Evolutionary conservation across 2,113 vertebrate species (phyloP), one percentile per base, ranked within the genome.

Genomic region (Balaenoptera acutorostrata): DNA sequence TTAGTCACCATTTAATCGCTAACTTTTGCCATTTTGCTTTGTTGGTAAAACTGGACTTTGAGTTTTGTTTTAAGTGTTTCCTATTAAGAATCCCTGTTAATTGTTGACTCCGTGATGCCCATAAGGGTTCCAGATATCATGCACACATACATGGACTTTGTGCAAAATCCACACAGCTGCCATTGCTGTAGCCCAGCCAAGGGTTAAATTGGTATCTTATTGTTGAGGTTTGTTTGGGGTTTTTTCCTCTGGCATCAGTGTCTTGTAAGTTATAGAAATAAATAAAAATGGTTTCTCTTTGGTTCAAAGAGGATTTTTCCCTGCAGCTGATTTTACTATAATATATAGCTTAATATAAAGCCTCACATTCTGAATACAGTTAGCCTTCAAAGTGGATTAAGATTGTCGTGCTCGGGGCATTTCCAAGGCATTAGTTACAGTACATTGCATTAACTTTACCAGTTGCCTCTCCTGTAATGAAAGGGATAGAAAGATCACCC

Each of bases 331-430:
- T 96, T 88, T 96, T 86, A 49, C 90, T 68, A 10, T 86, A 94
- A 97, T 86, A 84, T 88, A 85, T 59, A 78, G 77, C 94, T 97
- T 92, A 82, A 95, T 94, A 95, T 85, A 97, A 96, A 94, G 97
- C 55, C 90, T 71, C 57, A n/a, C 14, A 39, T 82, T 49, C 90
- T 63, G 92, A 97, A 93, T 69, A 64, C 55, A 75, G 68, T 89
- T 66, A 61, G 91, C 90, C 90, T 97, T 93, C 93, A 90, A 95
- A 96, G 93, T 92, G 92, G 92, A 93, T 97, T 96, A 96, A 33
- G 52, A 69, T 49, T 61, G 72, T 39, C 33, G 27, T 90, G 95
- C 90, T 97, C 31, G 21, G 69, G 77, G 90, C 78, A 80, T 96
- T 88, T 94, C 75, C 8, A 52, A 72, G 39, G 92, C 83, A 46